Conservation (phyloP, 1,140 invertebrate genomes). For the Formica selysi region DNA sequence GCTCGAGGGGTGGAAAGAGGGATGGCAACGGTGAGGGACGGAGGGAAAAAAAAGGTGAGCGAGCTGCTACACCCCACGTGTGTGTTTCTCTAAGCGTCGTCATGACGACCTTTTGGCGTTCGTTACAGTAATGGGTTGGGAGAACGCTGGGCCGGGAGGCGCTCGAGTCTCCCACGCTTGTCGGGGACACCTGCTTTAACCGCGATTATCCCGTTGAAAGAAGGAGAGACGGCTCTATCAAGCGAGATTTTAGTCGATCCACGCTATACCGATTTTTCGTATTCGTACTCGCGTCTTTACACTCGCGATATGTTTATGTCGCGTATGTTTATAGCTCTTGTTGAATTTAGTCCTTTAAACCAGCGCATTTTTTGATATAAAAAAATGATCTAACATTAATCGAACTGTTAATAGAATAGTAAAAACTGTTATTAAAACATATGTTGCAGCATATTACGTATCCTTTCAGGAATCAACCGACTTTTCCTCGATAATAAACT, state of each 20-base stretch:
- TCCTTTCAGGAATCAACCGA: background rate
- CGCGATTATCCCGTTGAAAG: constrained; percentile 80
- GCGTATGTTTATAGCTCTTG: background rate
- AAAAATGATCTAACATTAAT: background rate
- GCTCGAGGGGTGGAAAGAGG: constrained; percentile 6
- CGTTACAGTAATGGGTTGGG: constrained; percentile 83
- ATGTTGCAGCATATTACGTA: background rate
- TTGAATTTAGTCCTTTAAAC: background rate
- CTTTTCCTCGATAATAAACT: constrained; percentile 20
- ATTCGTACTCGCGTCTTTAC: constrained; percentile 9
- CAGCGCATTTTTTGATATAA: constrained; percentile 8
- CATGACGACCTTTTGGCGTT: constrained; percentile 80
- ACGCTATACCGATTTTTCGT: background rate
- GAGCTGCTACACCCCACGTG: constrained; percentile 74
- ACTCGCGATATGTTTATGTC: background rate
- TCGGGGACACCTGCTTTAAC: constrained; percentile 82
- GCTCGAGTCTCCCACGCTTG: constrained; percentile 83
- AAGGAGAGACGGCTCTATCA: constrained; percentile 61
- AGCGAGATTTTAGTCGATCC: constrained; percentile 30
- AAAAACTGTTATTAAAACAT: too few relatives aligned
- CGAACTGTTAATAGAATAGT: background rate
- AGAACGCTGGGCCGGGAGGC: constrained; percentile 76
- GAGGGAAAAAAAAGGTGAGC: constrained; percentile 68
- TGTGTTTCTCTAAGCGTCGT: constrained; percentile 83
- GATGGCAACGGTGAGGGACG: constrained; percentile 11